Base-by-base conservation (phyloP, 2,888 invertebrate genomes). In the Synergus laeviventris region DNA sequence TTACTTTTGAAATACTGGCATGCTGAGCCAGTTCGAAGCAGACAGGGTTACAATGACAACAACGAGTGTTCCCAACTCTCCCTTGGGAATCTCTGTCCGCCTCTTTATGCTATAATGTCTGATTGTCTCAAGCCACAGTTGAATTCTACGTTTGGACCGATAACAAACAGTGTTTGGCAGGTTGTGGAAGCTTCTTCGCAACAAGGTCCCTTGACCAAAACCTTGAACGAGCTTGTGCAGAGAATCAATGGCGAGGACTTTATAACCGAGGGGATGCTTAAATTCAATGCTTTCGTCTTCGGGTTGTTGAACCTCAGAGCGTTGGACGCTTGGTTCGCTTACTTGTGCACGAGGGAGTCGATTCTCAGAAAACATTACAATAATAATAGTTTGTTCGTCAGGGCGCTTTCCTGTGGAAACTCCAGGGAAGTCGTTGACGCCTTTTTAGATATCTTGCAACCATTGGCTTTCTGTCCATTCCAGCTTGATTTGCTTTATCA, bases 311-410 rank as follows among this genome's bases (percentile, higher is more conserved):
- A 97, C 91, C 94, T 97, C 76, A 94, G 96, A 83, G 96, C 97
- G n/a, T 92, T 98, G 84, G 97, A 97, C 86, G 97, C 97, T 45
- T 98, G 97, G 97, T 94, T 97, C 82, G 95, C 96, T 77, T 97
- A 97, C 89, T 92, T 97, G 74, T 93, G 96, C 82, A 96, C 97
- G 16, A 93, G 97, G 82, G 97, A 97, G 89, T 95, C 95, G 21
- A 93, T 97, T 21, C 92, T 97, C 74, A 93, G 94, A 60, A 96
- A 95, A 87, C 96, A 97, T 89, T 98, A 97, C 91, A 93, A 93
- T 5, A 92, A 94, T 11, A 94, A 94, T 86, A 95, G 96, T 70
- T 92, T 97, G 80, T 93, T 97, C 84, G 92, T 94, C 49, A 92
- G 93, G 81, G 92, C 93, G 38, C 91, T 95, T 66, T 88, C 90